phyloP scores from a whole-genome alignment of 2,113 vertebrate species.

The Emydocephalus ijimae region DNA sequence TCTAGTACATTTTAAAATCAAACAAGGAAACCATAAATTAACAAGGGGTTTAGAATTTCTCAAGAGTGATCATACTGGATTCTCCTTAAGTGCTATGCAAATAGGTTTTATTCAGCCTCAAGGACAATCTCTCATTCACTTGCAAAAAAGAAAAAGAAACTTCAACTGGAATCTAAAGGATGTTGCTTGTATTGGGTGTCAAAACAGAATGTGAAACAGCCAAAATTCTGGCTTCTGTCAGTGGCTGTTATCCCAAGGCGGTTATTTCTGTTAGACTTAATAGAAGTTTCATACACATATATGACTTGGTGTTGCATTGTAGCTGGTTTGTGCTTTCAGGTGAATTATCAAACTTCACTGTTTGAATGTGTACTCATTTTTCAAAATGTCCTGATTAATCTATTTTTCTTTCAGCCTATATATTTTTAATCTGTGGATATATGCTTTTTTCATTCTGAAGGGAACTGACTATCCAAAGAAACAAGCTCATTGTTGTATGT shows the following conservation, averaged over 20 bases:
- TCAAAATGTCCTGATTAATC: neutral
- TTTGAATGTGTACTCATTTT: constrained; percentile 10
- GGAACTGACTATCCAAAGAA: constrained; percentile 40
- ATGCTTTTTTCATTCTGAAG: neutral
- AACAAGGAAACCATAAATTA: neutral
- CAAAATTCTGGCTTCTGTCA: neutral
- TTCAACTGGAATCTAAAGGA: neutral
- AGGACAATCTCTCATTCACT: neutral
- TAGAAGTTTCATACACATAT: neutral
- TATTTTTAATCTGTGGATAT: neutral
- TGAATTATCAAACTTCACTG: constrained; percentile 18
- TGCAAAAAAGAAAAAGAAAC: neutral
- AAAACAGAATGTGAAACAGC: neutral
- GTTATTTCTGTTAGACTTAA: neutral
- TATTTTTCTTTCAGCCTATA: neutral
- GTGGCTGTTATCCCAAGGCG: neutral
- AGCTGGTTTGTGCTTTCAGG: neutral
- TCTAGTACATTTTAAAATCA: neutral
- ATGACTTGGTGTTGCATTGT: too few relatives aligned
- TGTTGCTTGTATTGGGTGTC: neutral
- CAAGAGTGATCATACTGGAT: neutral
- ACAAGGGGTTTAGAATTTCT: neutral
- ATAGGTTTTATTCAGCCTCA: neutral
- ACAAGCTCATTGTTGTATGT: constrained; percentile 29
- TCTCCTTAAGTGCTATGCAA: neutral